phyloP scores from a whole-genome alignment of 2,888 invertebrate genomes.

The Cantharis rustica region DNA sequence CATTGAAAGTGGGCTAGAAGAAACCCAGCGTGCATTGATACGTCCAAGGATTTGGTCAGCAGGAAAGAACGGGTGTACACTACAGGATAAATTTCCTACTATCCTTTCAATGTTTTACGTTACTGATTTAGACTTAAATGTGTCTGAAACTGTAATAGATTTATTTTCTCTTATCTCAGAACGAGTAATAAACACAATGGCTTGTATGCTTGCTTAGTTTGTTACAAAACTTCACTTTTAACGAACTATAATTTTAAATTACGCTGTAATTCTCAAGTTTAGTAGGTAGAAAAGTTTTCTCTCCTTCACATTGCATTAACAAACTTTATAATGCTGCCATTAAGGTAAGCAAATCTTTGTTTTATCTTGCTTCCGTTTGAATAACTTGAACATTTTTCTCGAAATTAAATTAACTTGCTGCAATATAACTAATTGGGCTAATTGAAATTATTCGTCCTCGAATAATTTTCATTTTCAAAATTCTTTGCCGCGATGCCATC shows the following conservation, averaged over 20 bases:
- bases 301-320: not conserved
- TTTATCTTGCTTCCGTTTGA: not conserved
- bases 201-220: not conserved
- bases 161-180: conserved; percentile 18
- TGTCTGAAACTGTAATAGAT: conserved; percentile 21
- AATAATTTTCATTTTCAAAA: too few relatives aligned
- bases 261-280: not conserved
- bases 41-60: conserved; percentile 45
- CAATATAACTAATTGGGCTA: not conserved
- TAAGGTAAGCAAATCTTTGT: not conserved
- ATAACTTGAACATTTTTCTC: not conserved
- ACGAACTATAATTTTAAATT: not conserved
- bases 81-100: conserved; percentile 42
- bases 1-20: conserved; percentile 34
- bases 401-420: not conserved
- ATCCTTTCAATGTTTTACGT: conserved; percentile 34
- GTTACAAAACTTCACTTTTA: not conserved
- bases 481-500: too few relatives aligned
- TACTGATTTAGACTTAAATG: conserved; percentile 24
- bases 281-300: not conserved
- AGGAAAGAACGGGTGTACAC: conserved; percentile 40
- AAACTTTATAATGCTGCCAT: not conserved
- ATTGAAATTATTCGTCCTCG: not conserved
- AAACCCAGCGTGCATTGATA: conserved; percentile 44
- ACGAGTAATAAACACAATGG: conserved; percentile 1